These are phyloP conservation scores for Coranthus polyacanthus DNA, from an alignment of 2,797 vertebrate species.

Conservation along the genomic window DNA sequence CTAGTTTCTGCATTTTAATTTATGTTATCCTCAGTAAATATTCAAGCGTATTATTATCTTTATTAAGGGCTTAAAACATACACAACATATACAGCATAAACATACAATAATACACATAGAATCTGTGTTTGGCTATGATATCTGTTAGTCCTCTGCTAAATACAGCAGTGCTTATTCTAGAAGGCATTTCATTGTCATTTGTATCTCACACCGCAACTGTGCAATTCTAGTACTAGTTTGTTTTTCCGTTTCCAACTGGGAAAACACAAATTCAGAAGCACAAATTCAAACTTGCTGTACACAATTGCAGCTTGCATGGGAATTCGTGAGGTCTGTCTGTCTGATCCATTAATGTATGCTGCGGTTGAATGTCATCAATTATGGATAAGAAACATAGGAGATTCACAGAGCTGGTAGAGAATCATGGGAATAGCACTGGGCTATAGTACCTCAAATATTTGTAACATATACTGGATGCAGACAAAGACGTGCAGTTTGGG, in stretches of 20 bases:
- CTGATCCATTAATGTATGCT: conserved; percentile 81
- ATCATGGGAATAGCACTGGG: conserved; percentile 36
- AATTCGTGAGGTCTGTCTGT: conserved; percentile 82
- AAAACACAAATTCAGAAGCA: conserved; percentile 41
- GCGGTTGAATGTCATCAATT: conserved; percentile 83
- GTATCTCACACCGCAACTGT: conserved; percentile 21
- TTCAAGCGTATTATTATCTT: background rate
- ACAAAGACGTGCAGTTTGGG: background rate
- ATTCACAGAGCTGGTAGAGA: conserved; percentile 53
- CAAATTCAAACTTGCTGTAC: conserved; percentile 57
- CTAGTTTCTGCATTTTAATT: background rate
- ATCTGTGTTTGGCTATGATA: background rate
- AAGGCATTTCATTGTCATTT: conserved; percentile 24
- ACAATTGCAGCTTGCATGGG: conserved; percentile 74
- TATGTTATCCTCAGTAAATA: background rate
- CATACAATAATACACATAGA: background rate
- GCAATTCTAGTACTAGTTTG: conserved; percentile 12
- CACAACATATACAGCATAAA: background rate
- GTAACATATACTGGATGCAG: conserved; percentile 10
- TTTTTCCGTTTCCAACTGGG: conserved; percentile 41
- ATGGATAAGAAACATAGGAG: conserved; percentile 80
- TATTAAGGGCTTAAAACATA: background rate
- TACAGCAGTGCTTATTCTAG: background rate
- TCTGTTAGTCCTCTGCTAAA: conserved; percentile 1
- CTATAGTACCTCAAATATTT: conserved; percentile 25